Base-by-base conservation (phyloP, 92 coral and sea anemone genomes). In the Heteractis magnifica region DNA sequence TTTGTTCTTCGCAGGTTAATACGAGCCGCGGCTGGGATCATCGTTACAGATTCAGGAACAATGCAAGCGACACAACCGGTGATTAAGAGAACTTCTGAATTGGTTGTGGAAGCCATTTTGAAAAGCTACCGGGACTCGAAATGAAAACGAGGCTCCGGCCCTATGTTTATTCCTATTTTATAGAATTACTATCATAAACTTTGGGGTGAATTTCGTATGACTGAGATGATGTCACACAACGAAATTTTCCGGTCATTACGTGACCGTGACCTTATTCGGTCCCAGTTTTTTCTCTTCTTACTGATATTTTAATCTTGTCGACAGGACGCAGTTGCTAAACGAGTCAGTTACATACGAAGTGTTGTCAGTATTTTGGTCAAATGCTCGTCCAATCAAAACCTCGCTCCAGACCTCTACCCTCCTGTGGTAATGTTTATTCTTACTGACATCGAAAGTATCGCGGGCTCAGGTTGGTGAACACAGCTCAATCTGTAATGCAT, bases 281-380 rank as follows among this genome's bases (percentile, higher is more conserved):
- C 72, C 72, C 72, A n/a, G 34, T 26, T 9, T 12, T 68, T 68
- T 26, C 49, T 26, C 73, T 52, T 16, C 19, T 55, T 48, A 51
- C 50, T 4, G 5, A 18, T 51, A 18, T 44, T 9, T 16, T 18
- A n/a, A 6, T 75, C 8, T 79, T 59, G 76, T 16, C 71, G 26
- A 11, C 88, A 97, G 99, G 98, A 92, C 60, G 79, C 96, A 13
- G 92, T 88, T n/a, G 87, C 81, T 58, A 94, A 94, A 76, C 95
- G 99, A 41, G 84, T 90, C 10, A 77, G 86, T 21, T 96, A 96
- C 72, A 90, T 96, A 0, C 91, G 93, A 58, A 85, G 95, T 70
- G 84, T 94, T 78, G 95, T 89, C 26, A 87, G 89, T 19, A 88
- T 96, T 60, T 82, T 96, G 82, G 92, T 92, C 60, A 87, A 82